A percentile compares a stretch with the other conserved stretches of the same genome.
These are phyloP conservation scores for Eupeodes latifasciatus DNA, from an alignment of 2,888 invertebrate species.

Conservation along the genomic window DNA sequence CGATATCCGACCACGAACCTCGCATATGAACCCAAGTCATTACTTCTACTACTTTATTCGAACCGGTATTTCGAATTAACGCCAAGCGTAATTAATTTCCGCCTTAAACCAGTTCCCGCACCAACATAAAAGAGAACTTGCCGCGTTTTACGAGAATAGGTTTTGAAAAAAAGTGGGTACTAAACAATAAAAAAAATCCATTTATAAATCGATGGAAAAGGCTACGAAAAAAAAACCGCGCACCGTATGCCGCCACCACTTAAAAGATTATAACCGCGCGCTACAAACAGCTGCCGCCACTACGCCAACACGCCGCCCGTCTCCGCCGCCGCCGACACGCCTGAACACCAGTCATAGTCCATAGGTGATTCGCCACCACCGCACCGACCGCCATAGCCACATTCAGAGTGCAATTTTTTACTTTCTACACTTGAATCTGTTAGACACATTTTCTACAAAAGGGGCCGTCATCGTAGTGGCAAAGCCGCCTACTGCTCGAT, in stretches of 20 bases:
- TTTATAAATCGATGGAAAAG: conserved; percentile 56
- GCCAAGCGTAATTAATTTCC: conserved; percentile 78
- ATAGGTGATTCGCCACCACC: conserved; percentile 65
- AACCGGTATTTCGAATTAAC: conserved; percentile 77
- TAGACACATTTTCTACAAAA: conserved; percentile 42
- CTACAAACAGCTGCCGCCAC: conserved; percentile 52
- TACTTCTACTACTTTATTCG: conserved; percentile 58
- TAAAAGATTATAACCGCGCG: conserved; percentile 66
- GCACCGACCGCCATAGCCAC: background rate
- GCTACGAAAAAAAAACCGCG: conserved; percentile 46
- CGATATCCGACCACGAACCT: conserved; percentile 45
- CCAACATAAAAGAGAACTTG: conserved; percentile 70
- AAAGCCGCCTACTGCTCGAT: conserved; percentile 31
- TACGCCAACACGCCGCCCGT: conserved; percentile 47
- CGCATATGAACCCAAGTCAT: conserved; percentile 54
- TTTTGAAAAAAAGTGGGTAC: conserved; percentile 46
- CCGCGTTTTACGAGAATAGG: conserved; percentile 71
- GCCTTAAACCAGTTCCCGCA: conserved; percentile 76
- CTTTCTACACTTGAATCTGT: conserved; percentile 58
- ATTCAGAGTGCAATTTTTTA: conserved; percentile 44
- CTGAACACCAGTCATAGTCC: conserved; percentile 52
- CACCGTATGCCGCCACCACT: conserved; percentile 68
- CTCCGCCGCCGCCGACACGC: conserved; percentile 48
- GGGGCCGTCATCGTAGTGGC: conserved; percentile 23
- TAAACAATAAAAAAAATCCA: conserved; percentile 38